Evolutionary conservation across 2,113 vertebrate genomes (phyloP).

Genomic region (Neomonachus schauinslandi): DNA sequence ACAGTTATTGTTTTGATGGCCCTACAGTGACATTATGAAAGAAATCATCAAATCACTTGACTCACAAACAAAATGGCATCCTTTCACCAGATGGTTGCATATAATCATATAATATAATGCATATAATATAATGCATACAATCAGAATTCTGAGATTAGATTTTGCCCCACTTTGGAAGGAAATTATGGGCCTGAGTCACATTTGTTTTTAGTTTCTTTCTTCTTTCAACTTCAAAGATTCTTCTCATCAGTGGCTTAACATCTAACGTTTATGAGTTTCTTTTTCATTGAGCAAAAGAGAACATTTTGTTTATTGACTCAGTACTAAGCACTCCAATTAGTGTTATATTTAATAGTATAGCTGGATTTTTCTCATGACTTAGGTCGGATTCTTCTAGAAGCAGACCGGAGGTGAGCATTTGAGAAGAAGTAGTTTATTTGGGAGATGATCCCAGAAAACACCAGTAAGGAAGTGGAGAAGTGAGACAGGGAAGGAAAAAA

Average conservation of each 20-base stretch:
- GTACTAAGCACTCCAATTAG: not conserved
- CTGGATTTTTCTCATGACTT: not conserved
- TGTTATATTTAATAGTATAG: conserved; percentile 10
- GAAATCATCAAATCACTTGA: conserved; percentile 75
- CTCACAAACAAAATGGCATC: conserved; percentile 76
- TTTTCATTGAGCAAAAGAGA: conserved; percentile 51
- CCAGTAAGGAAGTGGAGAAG: not conserved
- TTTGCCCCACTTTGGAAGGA: conserved; percentile 37
- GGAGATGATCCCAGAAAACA: conserved; percentile 29
- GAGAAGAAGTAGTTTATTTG: conserved; percentile 3
- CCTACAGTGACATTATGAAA: conserved; percentile 72
- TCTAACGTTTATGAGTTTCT: conserved; percentile 15
- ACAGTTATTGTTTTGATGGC: conserved; percentile 69
- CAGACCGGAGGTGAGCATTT: conserved; percentile 10
- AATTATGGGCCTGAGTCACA: conserved; percentile 3
- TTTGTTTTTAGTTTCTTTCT: conserved; percentile 65
- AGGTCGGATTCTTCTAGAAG: conserved; percentile 23
- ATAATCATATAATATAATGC: no score
- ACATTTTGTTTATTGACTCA: conserved; percentile 62
- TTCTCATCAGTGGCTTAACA: conserved; percentile 4
- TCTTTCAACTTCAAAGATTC: not conserved
- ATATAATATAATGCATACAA: not conserved
- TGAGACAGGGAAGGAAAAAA: conserved; percentile 35
- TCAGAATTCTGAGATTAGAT: conserved; percentile 63
- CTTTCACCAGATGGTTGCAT: conserved; percentile 55